Base-by-base conservation (phyloP, 2,797 vertebrate genomes). In the Alfaro cultratus region DNA sequence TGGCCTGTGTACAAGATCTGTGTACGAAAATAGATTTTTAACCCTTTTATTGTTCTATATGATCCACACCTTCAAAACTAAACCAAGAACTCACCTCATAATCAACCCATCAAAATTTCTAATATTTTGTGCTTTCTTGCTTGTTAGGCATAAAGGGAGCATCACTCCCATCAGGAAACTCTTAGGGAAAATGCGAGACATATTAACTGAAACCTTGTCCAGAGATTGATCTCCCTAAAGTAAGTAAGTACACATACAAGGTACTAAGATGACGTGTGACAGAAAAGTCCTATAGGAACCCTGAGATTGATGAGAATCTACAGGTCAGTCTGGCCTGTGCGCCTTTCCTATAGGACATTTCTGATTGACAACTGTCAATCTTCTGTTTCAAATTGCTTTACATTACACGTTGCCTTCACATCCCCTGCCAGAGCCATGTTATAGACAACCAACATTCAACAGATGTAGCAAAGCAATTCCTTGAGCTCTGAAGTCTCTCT, bases 211-310 rank as follows among this genome's bases (percentile, higher is more conserved):
- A 64, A 41, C 72, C 16, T 53, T 47, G 76, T 43, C 75, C 47
- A 77, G 46, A 67, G 67, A 12, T 53, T 18, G 45, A 36, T 34
- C 43, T 43, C 62, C 81, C n/a, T 74, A 82, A 87, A 88, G 79
- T 53, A 26, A 53, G 83, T 83, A 79, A 55, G 71, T 86, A 78
- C 89, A 93, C 64, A 41, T 81, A 88, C 80, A 88, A 62, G 67
- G 83, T 80, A 84, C 41, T 77, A 76, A 76, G 74, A 83, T 31
- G 87, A 87, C 3, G 3, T 64, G 16, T 68, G 86, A 79, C 91
- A 92, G 88, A 93, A 88, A 91, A 80, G 90, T 94, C 92, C 93
- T 92, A 92, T 91, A 94, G 85, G 86, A 94, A 83, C 79, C 92
- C 93, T 91, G 93, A 93, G 92, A 92, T 85, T 76, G 76, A 53